A percentile compares a stretch with the other conserved stretches of the same genome.
These are phyloP conservation scores for Dolichoris vasculosae DNA, from an alignment of 1,140 invertebrate genomes.

Conservation along the genomic window DNA sequence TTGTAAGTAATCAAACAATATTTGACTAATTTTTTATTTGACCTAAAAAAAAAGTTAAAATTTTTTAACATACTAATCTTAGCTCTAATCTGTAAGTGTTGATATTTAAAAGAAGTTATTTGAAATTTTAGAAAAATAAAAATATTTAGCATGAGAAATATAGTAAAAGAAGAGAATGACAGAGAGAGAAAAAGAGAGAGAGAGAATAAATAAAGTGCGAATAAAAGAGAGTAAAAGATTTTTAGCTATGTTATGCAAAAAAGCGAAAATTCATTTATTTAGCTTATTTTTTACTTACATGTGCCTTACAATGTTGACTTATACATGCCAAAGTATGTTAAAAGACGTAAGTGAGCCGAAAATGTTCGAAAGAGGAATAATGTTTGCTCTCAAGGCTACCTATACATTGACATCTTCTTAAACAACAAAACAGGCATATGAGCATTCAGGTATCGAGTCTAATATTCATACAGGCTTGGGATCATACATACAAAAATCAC, in stretches of 20 bases:
- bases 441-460: no score
- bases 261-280: constrained; percentile 63
- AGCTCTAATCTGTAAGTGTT: no score
- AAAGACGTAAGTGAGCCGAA: background rate
- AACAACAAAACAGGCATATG: no score
- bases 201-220: no score
- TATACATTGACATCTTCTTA: no score
- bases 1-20: no score
- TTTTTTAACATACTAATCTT: no score
- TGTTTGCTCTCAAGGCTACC: background rate
- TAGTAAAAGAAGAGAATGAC: background rate
- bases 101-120: background rate
- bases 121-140: background rate
- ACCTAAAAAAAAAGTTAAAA: no score
- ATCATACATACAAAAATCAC: no score
- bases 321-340: constrained; percentile 56
- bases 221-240: background rate
- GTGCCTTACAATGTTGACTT: constrained; percentile 69
- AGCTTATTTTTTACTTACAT: constrained; percentile 68
- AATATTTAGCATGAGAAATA: no score
- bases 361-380: background rate
- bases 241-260: background rate
- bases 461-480: no score
- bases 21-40: no score
- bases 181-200: constrained; percentile 6